phyloP scores from a whole-genome alignment of 1,140 invertebrate species.

The Hylaeus anthracinus region DNA sequence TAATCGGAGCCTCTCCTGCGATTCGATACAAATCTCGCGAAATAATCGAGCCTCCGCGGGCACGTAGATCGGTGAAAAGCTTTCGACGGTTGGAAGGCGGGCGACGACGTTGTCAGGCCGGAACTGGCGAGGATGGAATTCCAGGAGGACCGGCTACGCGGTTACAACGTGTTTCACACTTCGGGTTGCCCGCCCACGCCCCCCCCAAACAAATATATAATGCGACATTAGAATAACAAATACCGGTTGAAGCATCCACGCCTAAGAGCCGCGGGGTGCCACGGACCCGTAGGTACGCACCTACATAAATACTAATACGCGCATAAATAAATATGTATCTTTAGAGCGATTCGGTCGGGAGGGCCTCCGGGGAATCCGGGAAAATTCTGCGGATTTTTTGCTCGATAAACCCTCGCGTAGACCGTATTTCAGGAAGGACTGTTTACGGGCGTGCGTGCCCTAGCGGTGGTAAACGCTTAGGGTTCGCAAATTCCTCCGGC shows the following conservation, averaged over 20 bases:
- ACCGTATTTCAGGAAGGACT: not conserved
- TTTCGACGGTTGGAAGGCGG: conserved; percentile 10
- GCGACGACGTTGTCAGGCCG: conserved; percentile 13
- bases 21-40: no score
- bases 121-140: conserved; percentile 64
- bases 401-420: not conserved
- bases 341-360: conserved; percentile 35
- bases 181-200: conserved; percentile 73
- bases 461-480: not conserved
- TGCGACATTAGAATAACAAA: conserved; percentile 77
- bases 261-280: conserved; percentile 72
- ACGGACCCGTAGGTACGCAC: conserved; percentile 53
- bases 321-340: conserved; percentile 72
- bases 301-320: conserved; percentile 65
- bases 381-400: conserved; percentile 36
- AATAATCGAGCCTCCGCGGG: no score
- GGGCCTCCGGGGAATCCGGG: conserved; percentile 22
- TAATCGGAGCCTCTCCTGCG: no score
- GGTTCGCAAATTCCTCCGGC: not conserved
- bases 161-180: conserved; percentile 77
- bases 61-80: conserved; percentile 49
- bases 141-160: conserved; percentile 68
- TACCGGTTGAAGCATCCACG: conserved; percentile 74
- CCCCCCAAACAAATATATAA: conserved; percentile 75
- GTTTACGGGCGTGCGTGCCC: not conserved